A percentile compares a stretch with the other conserved stretches of the same genome.
These are phyloP conservation scores for Macrotus californicus DNA, from an alignment of 2,113 vertebrate species.

Conservation along the genomic window DNA sequence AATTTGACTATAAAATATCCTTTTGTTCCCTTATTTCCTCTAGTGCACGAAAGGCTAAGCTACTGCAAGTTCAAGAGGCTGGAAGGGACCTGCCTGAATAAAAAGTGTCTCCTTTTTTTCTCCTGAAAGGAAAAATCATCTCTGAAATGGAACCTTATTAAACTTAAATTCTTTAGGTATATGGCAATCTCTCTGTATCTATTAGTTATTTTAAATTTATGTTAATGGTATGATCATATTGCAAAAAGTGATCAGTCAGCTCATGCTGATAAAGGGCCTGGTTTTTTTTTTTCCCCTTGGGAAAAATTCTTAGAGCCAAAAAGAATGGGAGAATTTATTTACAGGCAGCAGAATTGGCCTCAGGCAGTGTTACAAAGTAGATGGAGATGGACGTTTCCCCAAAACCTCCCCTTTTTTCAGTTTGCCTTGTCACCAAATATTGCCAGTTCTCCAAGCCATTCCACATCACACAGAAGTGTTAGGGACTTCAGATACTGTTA, in stretches of 20 bases:
- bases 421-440: background rate
- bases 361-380: background rate
- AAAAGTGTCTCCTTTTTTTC: background rate
- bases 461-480: background rate
- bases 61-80: background rate
- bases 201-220: background rate
- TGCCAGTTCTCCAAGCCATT: background rate
- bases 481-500: background rate
- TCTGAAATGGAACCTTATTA: background rate
- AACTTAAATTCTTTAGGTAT: background rate
- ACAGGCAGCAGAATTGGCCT: background rate
- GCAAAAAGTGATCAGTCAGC: background rate
- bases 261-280: background rate
- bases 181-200: background rate
- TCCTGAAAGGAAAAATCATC: background rate
- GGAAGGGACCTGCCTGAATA: background rate
- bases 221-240: background rate
- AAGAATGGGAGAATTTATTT: background rate
- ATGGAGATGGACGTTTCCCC: background rate
- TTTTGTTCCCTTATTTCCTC: background rate
- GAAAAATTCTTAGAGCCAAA: background rate
- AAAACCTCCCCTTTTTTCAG: background rate
- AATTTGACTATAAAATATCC: slow-evolving; percentile 4
- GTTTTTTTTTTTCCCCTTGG: background rate
- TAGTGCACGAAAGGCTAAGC: background rate